Conservation (phyloP, 2,888 invertebrate species). For the Cremastobaeus sp. region DNA sequence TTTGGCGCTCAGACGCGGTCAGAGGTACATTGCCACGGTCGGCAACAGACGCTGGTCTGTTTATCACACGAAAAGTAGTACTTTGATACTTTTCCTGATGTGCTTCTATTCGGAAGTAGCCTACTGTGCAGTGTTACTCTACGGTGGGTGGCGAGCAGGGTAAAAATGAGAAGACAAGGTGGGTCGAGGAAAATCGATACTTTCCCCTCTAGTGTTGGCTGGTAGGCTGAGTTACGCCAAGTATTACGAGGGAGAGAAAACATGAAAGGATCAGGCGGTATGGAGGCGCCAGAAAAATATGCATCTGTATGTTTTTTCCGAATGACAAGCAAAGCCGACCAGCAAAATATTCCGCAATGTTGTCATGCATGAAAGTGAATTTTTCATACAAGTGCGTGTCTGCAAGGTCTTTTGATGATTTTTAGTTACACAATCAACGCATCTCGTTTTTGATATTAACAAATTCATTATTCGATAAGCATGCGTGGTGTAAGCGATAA, state of each 20-base stretch:
- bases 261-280: slow-evolving; percentile 30
- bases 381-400: too few relatives aligned
- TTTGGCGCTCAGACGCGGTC: too few relatives aligned
- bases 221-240: slow-evolving; percentile 25
- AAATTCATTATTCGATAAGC: too few relatives aligned
- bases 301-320: slow-evolving; percentile 18
- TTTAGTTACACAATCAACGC: too few relatives aligned
- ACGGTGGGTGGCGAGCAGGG: slow-evolving; percentile 26
- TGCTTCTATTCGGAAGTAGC: slow-evolving; percentile 71
- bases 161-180: slow-evolving; percentile 47
- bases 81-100: slow-evolving; percentile 65
- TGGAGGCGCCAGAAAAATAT: slow-evolving; percentile 39
- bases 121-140: slow-evolving; percentile 25
- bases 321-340: slow-evolving; percentile 1
- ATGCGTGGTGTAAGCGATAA: too few relatives aligned
- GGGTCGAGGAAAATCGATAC: slow-evolving; percentile 71
- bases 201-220: slow-evolving; percentile 67
- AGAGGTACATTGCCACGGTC: too few relatives aligned
- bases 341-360: slow-evolving; percentile 3
- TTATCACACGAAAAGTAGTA: slow-evolving; percentile 19
- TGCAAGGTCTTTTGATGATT: too few relatives aligned
- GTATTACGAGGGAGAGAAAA: slow-evolving; percentile 30
- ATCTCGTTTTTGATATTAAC: too few relatives aligned
- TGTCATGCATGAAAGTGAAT: too few relatives aligned
- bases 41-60: slow-evolving; percentile 7